Evolutionary conservation across 2,888 invertebrate species (phyloP), one percentile per base, ranked within the genome.

Genomic region (Drosophila differens): DNA sequence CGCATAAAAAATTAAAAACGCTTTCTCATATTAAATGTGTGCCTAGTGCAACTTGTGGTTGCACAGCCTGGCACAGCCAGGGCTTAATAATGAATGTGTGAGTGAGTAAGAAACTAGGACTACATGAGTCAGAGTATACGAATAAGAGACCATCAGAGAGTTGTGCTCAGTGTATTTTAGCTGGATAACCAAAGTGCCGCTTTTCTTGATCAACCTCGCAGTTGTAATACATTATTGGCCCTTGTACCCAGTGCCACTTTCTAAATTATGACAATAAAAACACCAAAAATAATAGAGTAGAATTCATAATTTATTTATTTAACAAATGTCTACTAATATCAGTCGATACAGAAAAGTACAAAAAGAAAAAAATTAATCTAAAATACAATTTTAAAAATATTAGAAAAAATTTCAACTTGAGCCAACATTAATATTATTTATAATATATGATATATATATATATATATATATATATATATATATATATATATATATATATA

Each of bases 21-120:
- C 77, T 90, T 85, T 82, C 86, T 85, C 88, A 86, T 90, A 86
- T 86, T 85, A 88, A 85, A 90, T 90, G 78, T 85, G 82, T 85
- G 84, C 72, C 79, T 84, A 81, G 80, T 76, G 66, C 65, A 70
- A 64, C 67, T 59, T 54, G 41, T 58, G 61, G 78, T 67, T 62
- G 78, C 25, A 25, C 25, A 25, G 25, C 25, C 25, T 78, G 81
- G 67, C 72, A 69, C 33, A 37, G 30, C 41, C 66, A 54, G 57
- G 69, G 79, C 79, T 83, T 83, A 84, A 84, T 84, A 82, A 82
- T 79, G 83, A 66, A 73, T 59, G 60, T 71, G 66, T 49, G 70
- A 64, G 66, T 49, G 65, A n/a, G 32, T 52, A 55, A 39, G 76
- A 59, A 70, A 74, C 54, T 64, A 65, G 62, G 51, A n/a, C 35